Evolutionary conservation across 1,140 invertebrate species (phyloP).

Genomic region (Ostrea denselamellosa): DNA sequence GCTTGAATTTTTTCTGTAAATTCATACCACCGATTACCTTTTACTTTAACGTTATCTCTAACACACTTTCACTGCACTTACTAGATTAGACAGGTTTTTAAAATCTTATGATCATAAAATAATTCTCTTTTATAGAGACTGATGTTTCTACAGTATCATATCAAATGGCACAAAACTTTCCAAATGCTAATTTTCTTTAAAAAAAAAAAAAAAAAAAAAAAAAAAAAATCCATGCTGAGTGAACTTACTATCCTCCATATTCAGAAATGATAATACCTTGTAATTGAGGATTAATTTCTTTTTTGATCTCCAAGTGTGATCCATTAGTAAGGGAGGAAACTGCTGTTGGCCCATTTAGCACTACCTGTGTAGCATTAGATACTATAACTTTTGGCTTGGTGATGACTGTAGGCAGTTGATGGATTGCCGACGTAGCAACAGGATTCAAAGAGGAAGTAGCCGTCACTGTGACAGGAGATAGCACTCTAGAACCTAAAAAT

Average conservation of each 20-base stretch:
- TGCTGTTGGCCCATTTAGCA: constrained; percentile 71
- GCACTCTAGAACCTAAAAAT: constrained; percentile 67
- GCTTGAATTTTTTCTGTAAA: constrained; percentile 61
- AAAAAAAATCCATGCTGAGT: too few relatives aligned
- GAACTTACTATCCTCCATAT: too few relatives aligned
- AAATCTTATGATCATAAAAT: neutral
- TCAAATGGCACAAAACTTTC: too few relatives aligned
- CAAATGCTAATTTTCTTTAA: too few relatives aligned
- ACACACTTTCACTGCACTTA: too few relatives aligned
- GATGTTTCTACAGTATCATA: too few relatives aligned
- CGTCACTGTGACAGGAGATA: constrained; percentile 70
- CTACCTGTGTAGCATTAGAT: constrained; percentile 68
- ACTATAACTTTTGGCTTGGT: constrained; percentile 76
- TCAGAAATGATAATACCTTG: constrained; percentile 43
- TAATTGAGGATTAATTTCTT: constrained; percentile 65
- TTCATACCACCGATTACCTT: neutral
- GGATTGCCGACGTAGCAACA: constrained; percentile 61
- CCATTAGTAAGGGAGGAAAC: constrained; percentile 70
- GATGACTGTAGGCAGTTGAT: constrained; percentile 77
- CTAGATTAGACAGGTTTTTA: too few relatives aligned
- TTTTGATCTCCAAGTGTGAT: constrained; percentile 73
- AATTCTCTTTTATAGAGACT: too few relatives aligned
- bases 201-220: too few relatives aligned
- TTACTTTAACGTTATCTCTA: too few relatives aligned
- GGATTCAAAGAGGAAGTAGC: constrained; percentile 46